Base-by-base conservation (phyloP, 2,888 invertebrate genomes). In the Neoitamus cyanurus region DNA sequence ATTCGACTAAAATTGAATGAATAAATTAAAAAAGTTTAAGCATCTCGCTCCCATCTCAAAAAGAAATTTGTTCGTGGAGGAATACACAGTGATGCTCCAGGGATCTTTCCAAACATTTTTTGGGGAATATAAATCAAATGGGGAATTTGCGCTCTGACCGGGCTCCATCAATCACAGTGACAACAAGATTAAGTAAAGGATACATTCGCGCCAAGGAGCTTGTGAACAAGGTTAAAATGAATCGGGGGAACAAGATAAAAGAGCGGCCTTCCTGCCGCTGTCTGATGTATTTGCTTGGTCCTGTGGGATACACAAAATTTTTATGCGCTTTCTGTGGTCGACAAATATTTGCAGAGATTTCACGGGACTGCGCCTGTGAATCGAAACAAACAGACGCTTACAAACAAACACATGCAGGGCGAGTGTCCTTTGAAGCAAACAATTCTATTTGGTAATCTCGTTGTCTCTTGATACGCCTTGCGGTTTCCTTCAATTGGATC, bases 321-420 rank as follows among this genome's bases (percentile, higher is more conserved):
- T 28, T 83, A 42, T 83, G 72, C 42, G 30, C 46, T 68, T 72
- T 83, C 58, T 20, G 70, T 15, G 46, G 72, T 69, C 46, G 15
- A 9, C 46, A 83, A 83, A 83, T 83, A 83, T 83, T 83, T 83
- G 83, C 83, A 46, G 37, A 83, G 83, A 72, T 83, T 83, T 83
- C 46, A 83, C 70, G 70, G 42, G 69, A 72, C 28, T 30, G 72
- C 46, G 46, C 37, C 25, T 69, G 48, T 78, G 20, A 13, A 75
- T 15, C 20, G 11, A 48, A 25, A 28, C 46, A 78, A 42, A 42
- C 42, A 78, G 11, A 9, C n/a, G n/a, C n/a, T 20, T 7, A 46
- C 78, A 5, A 5, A 15, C n/a, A 83, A 7, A 58, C 34, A 68
- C 28, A 42, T n/a, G 28, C 46, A 78, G 58, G 36, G 28, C 78